These are phyloP conservation scores for Melanotaenia parkinsoni DNA, from an alignment of 2,797 vertebrate species.

Conservation along the genomic window DNA sequence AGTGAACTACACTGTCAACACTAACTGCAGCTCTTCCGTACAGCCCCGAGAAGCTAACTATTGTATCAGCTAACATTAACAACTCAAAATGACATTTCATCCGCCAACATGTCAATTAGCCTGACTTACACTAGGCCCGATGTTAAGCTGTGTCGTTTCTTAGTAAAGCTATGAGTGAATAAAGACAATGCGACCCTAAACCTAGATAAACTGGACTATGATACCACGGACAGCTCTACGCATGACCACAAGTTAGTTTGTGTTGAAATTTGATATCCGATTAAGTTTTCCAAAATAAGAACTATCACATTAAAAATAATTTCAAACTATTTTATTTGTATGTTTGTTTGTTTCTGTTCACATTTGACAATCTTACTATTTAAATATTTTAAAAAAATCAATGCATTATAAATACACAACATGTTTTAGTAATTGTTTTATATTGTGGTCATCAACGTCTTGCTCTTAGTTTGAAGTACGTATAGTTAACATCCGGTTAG, in stretches of 20 bases:
- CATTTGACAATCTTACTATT: background rate
- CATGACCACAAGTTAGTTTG: accelerated
- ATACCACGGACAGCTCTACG: background rate
- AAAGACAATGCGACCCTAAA: background rate
- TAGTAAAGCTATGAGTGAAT: background rate
- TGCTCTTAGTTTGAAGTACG: conserved; percentile 7
- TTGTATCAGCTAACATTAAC: background rate
- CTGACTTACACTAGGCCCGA: background rate
- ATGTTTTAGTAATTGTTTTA: accelerated
- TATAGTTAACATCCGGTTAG: background rate
- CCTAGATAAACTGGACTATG: conserved; percentile 42
- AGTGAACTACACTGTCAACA: conserved; percentile 34
- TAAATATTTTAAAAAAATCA: background rate
- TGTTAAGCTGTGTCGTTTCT: background rate
- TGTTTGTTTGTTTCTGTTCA: background rate
- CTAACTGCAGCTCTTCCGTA: background rate
- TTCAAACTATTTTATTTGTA: background rate
- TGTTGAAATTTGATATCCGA: background rate
- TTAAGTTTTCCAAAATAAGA: conserved; percentile 29
- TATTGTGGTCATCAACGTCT: accelerated
- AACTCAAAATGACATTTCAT: background rate
- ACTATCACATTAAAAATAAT: background rate
- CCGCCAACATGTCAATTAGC: background rate
- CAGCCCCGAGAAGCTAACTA: conserved; percentile 1
- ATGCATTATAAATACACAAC: background rate